Conservation (phyloP, 2,888 invertebrate genomes). For the Cerceris ruficornis region DNA sequence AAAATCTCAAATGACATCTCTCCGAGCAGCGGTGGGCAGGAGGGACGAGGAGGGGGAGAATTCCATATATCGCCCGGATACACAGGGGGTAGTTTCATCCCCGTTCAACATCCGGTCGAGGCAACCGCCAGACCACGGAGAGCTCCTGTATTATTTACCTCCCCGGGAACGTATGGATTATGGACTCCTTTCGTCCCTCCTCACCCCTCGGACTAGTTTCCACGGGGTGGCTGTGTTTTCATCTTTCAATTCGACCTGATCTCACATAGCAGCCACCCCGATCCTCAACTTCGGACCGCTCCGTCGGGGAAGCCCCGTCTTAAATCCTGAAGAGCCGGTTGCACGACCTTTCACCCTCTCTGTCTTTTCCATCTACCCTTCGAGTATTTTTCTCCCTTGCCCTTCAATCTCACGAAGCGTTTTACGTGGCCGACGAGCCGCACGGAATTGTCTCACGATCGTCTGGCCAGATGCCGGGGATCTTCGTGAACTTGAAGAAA, state of each 20-base stretch:
- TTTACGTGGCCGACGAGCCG: conserved; percentile 56
- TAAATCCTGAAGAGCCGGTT: conserved; percentile 31
- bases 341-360: conserved; percentile 1
- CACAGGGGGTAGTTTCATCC: conserved; percentile 63
- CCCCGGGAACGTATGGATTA: conserved; percentile 77
- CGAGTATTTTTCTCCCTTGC: neutral
- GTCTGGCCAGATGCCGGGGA: conserved; percentile 48
- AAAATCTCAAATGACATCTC: conserved; percentile 25
- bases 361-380: neutral
- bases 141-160: conserved; percentile 79
- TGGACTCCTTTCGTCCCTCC: conserved; percentile 56
- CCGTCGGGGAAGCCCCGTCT: conserved; percentile 28
- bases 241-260: conserved; percentile 29
- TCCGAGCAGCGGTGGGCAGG: neutral
- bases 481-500: conserved; percentile 29
- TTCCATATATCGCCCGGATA: conserved; percentile 60
- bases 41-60: conserved; percentile 7
- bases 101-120: conserved; percentile 63
- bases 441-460: conserved; percentile 62
- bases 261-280: neutral
- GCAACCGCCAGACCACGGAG: conserved; percentile 49
- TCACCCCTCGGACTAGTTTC: conserved; percentile 13
- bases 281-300: conserved; percentile 3
- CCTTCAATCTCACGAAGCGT: conserved; percentile 3
- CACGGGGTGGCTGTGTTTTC: conserved; percentile 5